Evolutionary conservation across 1,140 invertebrate species (phyloP), one percentile per base, ranked within the genome.

Genomic region (Scylla paramamosain): DNA sequence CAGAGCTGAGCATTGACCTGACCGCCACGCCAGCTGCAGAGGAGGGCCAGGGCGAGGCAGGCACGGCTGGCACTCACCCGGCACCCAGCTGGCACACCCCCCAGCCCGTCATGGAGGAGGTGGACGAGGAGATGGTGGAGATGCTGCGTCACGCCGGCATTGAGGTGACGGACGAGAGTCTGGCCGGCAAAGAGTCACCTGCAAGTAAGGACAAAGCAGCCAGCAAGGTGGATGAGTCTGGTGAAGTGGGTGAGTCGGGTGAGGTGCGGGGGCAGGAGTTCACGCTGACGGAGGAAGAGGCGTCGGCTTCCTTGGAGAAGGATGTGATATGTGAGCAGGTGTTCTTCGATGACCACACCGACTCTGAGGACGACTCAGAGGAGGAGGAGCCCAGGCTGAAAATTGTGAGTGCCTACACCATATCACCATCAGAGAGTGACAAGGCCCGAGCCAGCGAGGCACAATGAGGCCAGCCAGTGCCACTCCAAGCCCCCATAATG

Each of bases 341-440:
- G 32, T 95, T 95, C 52, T 95, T 95, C 77, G 94, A 95, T 88
- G 94, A 95, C 83, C 87, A 92, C 45, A 92, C 91, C 28, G 94
- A 95, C 45, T 92, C 91, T 52, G 93, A 94, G 12, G 52, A 45
- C 87, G 94, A 95, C 86, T 89, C 91, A 88, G 94, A 95, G 32
- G 94, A 95, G 29, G 94, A 95, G 86, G 94, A 95, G 52, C 94
- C 94, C 20, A 88, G 94, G 29, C 88, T 95, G 31, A 95, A 92
- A 83, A 95, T 95, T 29, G 94, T 95, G 16, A 95, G 94, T 95
- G 94, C 94, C 8, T 95, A 93, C 83, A 95, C 94, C 48, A 92
- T 95, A 29, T 39, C 90, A 86, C 32, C 90, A 29, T n/a, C 83
- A 52, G 52, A 46, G 31, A 83, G 92, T 39, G 93, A 94, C 77